Evolutionary conservation across 2,888 invertebrate species (phyloP).

Genomic region (Macroteleia sp.): DNA sequence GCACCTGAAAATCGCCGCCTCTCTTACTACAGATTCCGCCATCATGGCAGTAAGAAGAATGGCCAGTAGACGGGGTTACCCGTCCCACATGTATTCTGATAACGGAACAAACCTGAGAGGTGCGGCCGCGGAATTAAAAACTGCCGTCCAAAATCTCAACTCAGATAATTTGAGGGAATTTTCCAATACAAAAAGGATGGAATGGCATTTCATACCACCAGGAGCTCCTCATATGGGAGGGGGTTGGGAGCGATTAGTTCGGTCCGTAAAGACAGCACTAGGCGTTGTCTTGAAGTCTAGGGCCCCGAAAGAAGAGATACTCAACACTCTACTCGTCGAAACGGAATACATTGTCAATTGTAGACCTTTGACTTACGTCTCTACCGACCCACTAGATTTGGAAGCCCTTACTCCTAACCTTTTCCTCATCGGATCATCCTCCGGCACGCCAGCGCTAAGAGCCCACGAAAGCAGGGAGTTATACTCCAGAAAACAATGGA

Average conservation of each 20-base stretch:
- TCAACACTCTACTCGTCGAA: not conserved
- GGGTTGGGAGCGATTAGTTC: too few relatives aligned
- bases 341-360: slow-evolving; percentile 19
- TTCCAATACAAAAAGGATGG: not conserved
- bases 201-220: too few relatives aligned
- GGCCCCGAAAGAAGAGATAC: not conserved
- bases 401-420: slow-evolving; percentile 74
- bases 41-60: not conserved
- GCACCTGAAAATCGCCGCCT: not conserved
- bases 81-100: not conserved
- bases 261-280: not conserved
- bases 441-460: not conserved
- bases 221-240: too few relatives aligned
- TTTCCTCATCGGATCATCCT: slow-evolving; percentile 61
- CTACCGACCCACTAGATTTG: slow-evolving; percentile 62
- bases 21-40: not conserved
- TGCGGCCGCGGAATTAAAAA: not conserved
- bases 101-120: not conserved
- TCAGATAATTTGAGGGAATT: not conserved
- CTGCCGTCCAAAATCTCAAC: not conserved
- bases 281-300: not conserved
- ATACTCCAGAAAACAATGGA: not conserved
- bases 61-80: not conserved
- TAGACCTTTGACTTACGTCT: slow-evolving; percentile 67
- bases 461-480: too few relatives aligned